These are phyloP conservation scores for Rhagoletis zephyria DNA, from an alignment of 1,140 invertebrate genomes.

Conservation along the genomic window DNA sequence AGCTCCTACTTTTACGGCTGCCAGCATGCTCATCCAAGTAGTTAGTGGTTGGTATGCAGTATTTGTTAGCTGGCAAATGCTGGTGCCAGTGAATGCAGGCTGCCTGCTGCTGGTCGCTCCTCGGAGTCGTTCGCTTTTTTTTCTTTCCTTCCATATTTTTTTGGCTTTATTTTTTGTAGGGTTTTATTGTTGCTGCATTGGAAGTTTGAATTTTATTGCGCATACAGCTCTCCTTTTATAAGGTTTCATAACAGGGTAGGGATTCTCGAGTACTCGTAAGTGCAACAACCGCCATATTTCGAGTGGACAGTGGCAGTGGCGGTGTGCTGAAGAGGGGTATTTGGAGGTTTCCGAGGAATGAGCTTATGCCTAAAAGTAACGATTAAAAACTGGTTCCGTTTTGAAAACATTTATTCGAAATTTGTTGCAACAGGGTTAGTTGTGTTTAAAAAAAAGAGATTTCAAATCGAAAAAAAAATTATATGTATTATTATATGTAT, in stretches of 20 bases:
- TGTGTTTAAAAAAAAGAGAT: too few species aligned
- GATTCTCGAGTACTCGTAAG: neutral
- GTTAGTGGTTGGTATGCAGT: conserved; percentile 25
- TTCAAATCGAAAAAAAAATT: too few species aligned
- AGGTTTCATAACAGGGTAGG: neutral
- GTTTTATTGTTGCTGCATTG: conserved; percentile 33
- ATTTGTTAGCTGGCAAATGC: neutral
- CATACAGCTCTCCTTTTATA: neutral
- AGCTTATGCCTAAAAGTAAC: too few species aligned
- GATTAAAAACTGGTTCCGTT: too few species aligned
- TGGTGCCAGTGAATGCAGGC: neutral
- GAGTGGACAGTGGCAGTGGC: conserved; percentile 10
- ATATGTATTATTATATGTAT: too few species aligned
- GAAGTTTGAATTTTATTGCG: conserved; percentile 30
- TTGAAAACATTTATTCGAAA: too few species aligned
- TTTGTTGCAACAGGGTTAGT: too few species aligned
- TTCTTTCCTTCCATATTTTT: neutral
- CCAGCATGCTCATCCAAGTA: neutral
- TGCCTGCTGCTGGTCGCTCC: neutral
- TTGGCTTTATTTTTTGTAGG: neutral
- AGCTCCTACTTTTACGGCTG: conserved; percentile 40
- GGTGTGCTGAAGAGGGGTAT: neutral
- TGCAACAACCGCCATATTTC: conserved; percentile 34
- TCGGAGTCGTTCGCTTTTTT: neutral
- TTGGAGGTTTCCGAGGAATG: too few species aligned